A percentile compares a stretch with the other conserved stretches of the same genome.
Conservation (phyloP, 2,797 vertebrate species). For the Acanthurus tractus region DNA sequence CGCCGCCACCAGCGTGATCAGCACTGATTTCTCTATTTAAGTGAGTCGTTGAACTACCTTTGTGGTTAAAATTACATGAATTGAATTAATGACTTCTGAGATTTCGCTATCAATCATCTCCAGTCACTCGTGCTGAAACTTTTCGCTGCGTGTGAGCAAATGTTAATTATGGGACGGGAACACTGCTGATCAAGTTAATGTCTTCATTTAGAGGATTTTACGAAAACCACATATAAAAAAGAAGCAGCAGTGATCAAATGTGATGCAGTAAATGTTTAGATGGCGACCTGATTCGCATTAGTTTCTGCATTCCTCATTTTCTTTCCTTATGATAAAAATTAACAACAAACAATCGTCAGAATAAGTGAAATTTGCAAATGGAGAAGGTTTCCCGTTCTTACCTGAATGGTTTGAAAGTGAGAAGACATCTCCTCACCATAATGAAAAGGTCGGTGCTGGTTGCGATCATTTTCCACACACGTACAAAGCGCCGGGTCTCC, state of each 20-base stretch:
- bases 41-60: background rate
- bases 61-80: background rate
- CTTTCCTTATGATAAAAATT: background rate
- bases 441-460: slow-evolving; percentile 91
- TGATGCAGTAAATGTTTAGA: too few relatives aligned
- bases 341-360: background rate
- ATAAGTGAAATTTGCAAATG: background rate
- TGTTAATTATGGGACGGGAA: slow-evolving; percentile 40
- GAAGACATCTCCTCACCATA: slow-evolving; percentile 96
- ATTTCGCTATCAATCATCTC: slow-evolving; percentile 29
- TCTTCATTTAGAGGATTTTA: too few relatives aligned
- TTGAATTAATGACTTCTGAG: slow-evolving; percentile 45
- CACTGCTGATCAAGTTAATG: slow-evolving; percentile 29
- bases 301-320: background rate
- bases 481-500: slow-evolving; percentile 30
- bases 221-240: too few relatives aligned
- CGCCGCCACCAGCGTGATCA: background rate
- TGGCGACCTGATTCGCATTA: too few relatives aligned
- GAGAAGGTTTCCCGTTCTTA: slow-evolving; percentile 77
- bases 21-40: background rate
- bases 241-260: background rate
- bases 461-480: slow-evolving; percentile 75
- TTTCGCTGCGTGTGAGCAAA: slow-evolving; percentile 41
- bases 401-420: slow-evolving; percentile 98
- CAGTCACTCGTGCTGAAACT: slow-evolving; percentile 35